Percentiles rank a stretch among this genome's conserved stretches.
Evolutionary conservation across 2,797 vertebrate genomes (phyloP).

Genomic region (Acrocephalus scirpaceus): DNA sequence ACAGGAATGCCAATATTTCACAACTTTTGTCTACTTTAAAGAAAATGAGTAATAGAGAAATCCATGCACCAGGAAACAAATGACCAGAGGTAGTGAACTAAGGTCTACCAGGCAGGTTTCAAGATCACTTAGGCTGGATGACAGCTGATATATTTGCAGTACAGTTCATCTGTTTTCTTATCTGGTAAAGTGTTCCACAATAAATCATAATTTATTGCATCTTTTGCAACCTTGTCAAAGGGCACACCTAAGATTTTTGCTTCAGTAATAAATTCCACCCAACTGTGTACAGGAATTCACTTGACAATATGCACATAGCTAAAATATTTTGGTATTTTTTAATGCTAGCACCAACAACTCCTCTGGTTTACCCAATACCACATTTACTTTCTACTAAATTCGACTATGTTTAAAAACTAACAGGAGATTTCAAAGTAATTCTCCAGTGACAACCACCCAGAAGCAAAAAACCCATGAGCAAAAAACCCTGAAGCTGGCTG

Average conservation of each 20-base stretch:
- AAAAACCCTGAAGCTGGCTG: neutral
- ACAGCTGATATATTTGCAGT: slow-evolving; percentile 14
- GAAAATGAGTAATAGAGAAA: slow-evolving; percentile 22
- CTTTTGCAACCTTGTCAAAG: slow-evolving; percentile 51
- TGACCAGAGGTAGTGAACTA: slow-evolving; percentile 7
- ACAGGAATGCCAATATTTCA: slow-evolving; percentile 44
- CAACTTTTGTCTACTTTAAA: slow-evolving; percentile 31
- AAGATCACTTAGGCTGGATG: slow-evolving; percentile 18
- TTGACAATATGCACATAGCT: neutral
- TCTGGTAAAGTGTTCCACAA: slow-evolving; percentile 51
- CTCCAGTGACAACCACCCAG: neutral
- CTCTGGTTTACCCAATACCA: neutral
- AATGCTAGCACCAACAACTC: neutral
- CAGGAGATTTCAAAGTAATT: neutral
- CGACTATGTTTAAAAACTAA: neutral
- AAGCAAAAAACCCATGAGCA: neutral
- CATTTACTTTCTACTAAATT: neutral
- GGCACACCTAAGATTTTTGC: slow-evolving; percentile 47
- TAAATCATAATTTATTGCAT: slow-evolving; percentile 64
- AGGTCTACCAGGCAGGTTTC: slow-evolving; percentile 18
- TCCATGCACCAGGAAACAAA: slow-evolving; percentile 8
- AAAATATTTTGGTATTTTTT: slow-evolving; percentile 27
- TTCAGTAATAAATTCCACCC: slow-evolving; percentile 38
- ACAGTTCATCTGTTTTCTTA: slow-evolving; percentile 53
- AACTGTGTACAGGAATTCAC: slow-evolving; percentile 16